phyloP scores from a whole-genome alignment of 2,888 invertebrate genomes.

The Seira sanloemensis region DNA sequence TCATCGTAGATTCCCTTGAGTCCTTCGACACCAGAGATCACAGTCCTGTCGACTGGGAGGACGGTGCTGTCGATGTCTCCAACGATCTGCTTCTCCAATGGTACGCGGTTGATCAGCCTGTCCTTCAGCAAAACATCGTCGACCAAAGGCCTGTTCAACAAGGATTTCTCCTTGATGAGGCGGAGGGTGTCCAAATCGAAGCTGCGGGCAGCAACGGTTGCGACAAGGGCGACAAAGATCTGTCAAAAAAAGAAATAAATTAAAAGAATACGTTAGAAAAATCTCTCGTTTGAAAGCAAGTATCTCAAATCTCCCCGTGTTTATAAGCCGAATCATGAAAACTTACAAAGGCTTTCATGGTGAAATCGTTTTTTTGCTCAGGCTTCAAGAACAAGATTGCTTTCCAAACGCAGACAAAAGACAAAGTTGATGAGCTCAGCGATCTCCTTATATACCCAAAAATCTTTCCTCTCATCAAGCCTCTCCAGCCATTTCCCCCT shows the following conservation, averaged over 20 bases:
- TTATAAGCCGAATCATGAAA: not conserved
- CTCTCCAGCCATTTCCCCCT: too few relatives aligned
- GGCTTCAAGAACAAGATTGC: constrained; percentile 25
- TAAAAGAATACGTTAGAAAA: not conserved
- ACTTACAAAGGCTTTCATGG: constrained; percentile 43
- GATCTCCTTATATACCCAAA: constrained; percentile 46
- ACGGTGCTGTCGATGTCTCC: not conserved
- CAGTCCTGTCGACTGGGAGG: not conserved
- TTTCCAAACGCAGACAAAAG: constrained; percentile 44
- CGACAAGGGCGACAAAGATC: constrained; percentile 54
- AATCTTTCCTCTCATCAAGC: too few relatives aligned
- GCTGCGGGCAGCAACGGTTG: constrained; percentile 36
- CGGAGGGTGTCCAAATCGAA: constrained; percentile 38
- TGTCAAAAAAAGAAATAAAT: constrained; percentile 24
- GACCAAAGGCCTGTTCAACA: constrained; percentile 22
- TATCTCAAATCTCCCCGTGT: not conserved
- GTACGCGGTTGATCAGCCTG: constrained; percentile 4
- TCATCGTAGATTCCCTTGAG: constrained; percentile 18
- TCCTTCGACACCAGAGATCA: not conserved
- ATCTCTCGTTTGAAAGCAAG: too few relatives aligned
- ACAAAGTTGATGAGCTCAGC: constrained; percentile 22
- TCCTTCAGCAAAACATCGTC: constrained; percentile 44
- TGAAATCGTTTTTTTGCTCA: not conserved
- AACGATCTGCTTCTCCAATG: constrained; percentile 25
- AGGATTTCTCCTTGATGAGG: constrained; percentile 33